A percentile compares a stretch with the other conserved stretches of the same genome.
Conservation (phyloP, 2,888 invertebrate genomes). For the Prosopocoilus inquinatus region DNA sequence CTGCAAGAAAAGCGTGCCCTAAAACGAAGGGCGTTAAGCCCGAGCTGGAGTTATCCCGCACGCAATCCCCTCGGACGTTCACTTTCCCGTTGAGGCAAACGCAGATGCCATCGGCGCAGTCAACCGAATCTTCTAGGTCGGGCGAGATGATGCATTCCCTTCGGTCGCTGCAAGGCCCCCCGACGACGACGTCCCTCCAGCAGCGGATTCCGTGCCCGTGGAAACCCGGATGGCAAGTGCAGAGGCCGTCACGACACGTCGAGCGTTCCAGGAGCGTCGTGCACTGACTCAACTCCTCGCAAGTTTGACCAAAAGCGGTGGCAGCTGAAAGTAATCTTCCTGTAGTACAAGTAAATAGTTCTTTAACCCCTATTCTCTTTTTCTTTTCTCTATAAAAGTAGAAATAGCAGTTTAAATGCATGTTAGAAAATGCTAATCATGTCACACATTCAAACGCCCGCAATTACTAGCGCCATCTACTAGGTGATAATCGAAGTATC, state of each 20-base stretch:
- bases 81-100: slow-evolving; percentile 35
- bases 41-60: too few species aligned
- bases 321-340: slow-evolving; percentile 34
- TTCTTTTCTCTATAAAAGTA: too few species aligned
- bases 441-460: too few species aligned
- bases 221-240: slow-evolving; percentile 36
- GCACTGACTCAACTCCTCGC: slow-evolving; percentile 43
- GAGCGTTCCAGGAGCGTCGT: slow-evolving; percentile 37
- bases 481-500: too few species aligned
- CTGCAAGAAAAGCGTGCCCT: too few species aligned
- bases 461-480: too few species aligned
- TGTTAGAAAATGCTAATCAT: too few species aligned
- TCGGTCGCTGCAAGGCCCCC: slow-evolving; percentile 34
- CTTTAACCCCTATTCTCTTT: too few species aligned
- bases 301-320: slow-evolving; percentile 38
- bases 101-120: slow-evolving; percentile 39
- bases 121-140: slow-evolving; percentile 29
- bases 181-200: slow-evolving; percentile 32
- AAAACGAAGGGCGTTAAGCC: too few species aligned
- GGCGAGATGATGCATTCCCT: slow-evolving; percentile 39
- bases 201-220: slow-evolving; percentile 38
- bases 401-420: too few species aligned
- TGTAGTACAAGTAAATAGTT: slow-evolving; percentile 2
- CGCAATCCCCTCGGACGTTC: too few species aligned
- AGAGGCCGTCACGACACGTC: slow-evolving; percentile 34